phyloP scores from a whole-genome alignment of 2,888 invertebrate genomes.

The Epinotia brunnichana region DNA sequence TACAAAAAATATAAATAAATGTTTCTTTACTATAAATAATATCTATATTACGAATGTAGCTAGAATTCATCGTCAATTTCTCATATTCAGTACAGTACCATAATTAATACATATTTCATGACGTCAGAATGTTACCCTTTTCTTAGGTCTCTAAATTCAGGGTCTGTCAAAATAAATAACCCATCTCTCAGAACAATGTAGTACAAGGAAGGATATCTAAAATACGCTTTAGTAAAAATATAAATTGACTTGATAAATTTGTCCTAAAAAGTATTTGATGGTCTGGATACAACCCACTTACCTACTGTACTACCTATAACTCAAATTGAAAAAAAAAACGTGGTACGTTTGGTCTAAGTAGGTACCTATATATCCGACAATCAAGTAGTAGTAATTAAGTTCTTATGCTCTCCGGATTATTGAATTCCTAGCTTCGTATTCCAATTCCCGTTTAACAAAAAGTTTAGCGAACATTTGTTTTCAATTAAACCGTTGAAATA shows the following conservation, averaged over 20 bases:
- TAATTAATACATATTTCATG: constrained; percentile 25
- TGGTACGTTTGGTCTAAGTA: neutral
- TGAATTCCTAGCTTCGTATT: constrained; percentile 7
- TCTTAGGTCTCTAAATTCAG: constrained; percentile 21
- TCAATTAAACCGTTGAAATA: constrained; percentile 78
- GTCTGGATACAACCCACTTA: too few relatives aligned
- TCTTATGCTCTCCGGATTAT: neutral
- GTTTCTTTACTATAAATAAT: too few relatives aligned
- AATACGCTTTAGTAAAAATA: neutral
- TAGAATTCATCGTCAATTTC: constrained; percentile 3
- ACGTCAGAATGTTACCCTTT: constrained; percentile 21
- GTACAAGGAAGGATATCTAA: neutral
- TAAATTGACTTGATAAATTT: too few relatives aligned
- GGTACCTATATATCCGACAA: too few relatives aligned
- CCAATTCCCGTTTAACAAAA: constrained; percentile 46
- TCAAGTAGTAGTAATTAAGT: neutral
- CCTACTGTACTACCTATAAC: too few relatives aligned
- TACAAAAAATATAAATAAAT: too few relatives aligned
- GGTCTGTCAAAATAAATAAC: constrained; percentile 32
- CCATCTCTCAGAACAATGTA: constrained; percentile 4
- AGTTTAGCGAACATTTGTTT: constrained; percentile 71
- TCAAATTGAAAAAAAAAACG: neutral
- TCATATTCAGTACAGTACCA: constrained; percentile 8
- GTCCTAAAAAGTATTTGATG: too few relatives aligned
- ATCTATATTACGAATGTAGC: neutral